These are phyloP conservation scores for Myotis lucifugus DNA, from an alignment of 2,113 vertebrate genomes.

Conservation along the genomic window DNA sequence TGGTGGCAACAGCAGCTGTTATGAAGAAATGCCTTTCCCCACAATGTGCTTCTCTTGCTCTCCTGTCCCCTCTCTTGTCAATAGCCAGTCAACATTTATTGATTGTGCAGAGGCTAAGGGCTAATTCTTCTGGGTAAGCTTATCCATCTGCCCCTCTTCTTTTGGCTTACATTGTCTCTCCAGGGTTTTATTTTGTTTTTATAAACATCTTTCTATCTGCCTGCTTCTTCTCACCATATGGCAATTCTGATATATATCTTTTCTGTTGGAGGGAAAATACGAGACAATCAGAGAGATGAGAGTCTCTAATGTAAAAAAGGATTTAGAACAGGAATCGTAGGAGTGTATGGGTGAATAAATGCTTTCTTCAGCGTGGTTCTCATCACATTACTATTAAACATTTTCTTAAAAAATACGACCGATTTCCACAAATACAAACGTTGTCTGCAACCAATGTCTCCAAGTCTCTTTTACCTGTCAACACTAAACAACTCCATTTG, in stretches of 20 bases:
- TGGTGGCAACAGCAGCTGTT: conserved; percentile 63
- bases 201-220: conserved; percentile 70
- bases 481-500: not conserved
- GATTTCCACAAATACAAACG: not conserved
- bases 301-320: conserved; percentile 29
- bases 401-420: not conserved
- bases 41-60: conserved; percentile 45
- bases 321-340: conserved; percentile 30
- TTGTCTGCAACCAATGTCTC: not conserved
- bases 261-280: conserved; percentile 52
- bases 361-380: conserved; percentile 49
- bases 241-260: conserved; percentile 56
- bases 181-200: conserved; percentile 73
- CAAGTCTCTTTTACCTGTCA: not conserved
- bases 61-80: conserved; percentile 66
- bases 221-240: conserved; percentile 69
- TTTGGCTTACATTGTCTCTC: conserved; percentile 65
- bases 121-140: conserved; percentile 41
- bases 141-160: conserved; percentile 67
- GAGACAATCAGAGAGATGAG: conserved; percentile 62
- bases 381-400: not conserved
- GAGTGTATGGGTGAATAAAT: conserved; percentile 15
- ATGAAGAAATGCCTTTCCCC: conserved; percentile 33
- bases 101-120: conserved; percentile 70
- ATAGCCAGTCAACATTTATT: conserved; percentile 76